Evolutionary conservation across 2,797 vertebrate genomes (phyloP), one percentile per base, ranked within the genome.

Genomic region (Cynopterus sphinx): DNA sequence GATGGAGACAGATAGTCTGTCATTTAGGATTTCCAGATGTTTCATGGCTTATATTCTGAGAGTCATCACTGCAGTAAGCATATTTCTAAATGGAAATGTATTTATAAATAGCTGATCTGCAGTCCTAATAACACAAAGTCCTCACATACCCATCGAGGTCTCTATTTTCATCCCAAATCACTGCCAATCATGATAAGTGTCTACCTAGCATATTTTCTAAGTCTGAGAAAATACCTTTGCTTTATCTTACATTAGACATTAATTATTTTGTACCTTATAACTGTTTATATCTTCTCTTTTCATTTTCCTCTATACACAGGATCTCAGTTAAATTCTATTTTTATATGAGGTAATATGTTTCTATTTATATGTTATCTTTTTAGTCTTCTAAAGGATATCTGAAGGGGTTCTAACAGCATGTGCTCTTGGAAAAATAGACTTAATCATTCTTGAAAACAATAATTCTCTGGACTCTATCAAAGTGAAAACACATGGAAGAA

Each of bases 161-260:
- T 82, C n/a, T 81, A 17, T 89, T 95, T 95, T 81, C 55, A 79
- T 9, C 71, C 53, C 49, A 91, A 94, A 77, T 77, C 91, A 55
- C 51, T 41, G 57, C 41, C 28, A 95, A 1, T 82, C 36, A 77
- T 61, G 68, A 2, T 24, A 90, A 89, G 36, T 51, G 21, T 73
- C 51, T 67, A 21, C 41, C 46, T 89, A 46, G 26, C 82, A 15
- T 59, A 41, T 88, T 41, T 61, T 36, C 26, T 53, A 68, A 19
- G 15, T 87, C 55, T 78, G 41, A 73, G 63, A 87, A 97, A 95
- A 87, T 46, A 90, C 9, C 6, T 91, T 89, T 87, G 31, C 22
- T 86, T 94, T 87, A 16, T 61, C 12, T 68, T 41, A 9, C 61
- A 57, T 39, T 46, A 75, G 78, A 71, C 28, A 71, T 24, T 82